phyloP scores from a whole-genome alignment of 2,113 vertebrate species.

The Oxyruncus cristatus region DNA sequence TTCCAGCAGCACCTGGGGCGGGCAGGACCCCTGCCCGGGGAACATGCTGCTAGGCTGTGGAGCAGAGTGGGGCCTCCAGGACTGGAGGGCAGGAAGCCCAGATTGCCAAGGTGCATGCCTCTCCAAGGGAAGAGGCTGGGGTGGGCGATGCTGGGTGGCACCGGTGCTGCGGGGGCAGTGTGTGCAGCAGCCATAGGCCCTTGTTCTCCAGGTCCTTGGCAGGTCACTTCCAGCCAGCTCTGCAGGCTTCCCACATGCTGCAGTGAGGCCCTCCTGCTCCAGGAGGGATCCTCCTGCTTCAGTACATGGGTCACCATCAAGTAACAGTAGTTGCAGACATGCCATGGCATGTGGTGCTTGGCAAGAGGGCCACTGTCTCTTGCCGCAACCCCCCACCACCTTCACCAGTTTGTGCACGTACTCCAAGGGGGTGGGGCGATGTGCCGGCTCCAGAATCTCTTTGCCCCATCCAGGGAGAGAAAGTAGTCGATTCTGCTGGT shows the following conservation, averaged over 20 bases:
- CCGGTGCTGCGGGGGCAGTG: background rate
- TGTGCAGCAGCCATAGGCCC: background rate
- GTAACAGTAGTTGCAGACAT: background rate
- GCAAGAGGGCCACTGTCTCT: background rate
- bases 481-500: background rate
- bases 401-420: background rate
- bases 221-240: background rate
- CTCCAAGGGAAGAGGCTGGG: background rate
- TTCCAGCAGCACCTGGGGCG: background rate
- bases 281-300: background rate
- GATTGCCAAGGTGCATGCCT: background rate
- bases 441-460: background rate
- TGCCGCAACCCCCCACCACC: background rate
- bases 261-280: background rate
- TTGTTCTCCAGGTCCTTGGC: background rate
- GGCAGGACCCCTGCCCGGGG: fast-evolving
- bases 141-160: background rate
- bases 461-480: background rate
- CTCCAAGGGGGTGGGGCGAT: background rate
- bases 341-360: background rate
- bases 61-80: background rate
- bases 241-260: background rate
- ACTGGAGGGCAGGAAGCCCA: background rate
- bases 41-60: background rate
- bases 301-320: background rate